Evolutionary conservation across 2,888 invertebrate species (phyloP).

Genomic region (Pandemis cinnamomeana): DNA sequence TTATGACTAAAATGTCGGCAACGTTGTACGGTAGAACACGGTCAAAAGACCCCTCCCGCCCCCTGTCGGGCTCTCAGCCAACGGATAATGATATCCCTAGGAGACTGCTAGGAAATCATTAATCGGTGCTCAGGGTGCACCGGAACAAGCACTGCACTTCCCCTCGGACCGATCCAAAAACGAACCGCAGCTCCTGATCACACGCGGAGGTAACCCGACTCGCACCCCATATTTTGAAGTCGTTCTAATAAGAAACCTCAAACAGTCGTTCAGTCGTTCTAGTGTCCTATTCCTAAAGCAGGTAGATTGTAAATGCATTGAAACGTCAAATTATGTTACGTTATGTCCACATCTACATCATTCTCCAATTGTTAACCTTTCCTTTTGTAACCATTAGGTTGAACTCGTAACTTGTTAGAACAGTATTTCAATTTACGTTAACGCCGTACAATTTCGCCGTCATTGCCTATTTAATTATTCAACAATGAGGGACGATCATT

Average conservation of each 20-base stretch:
- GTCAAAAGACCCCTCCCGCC: no score
- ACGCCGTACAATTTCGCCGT: not conserved
- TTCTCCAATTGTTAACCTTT: not conserved
- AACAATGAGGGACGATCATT: conserved; percentile 18
- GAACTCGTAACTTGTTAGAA: not conserved
- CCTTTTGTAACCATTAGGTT: not conserved
- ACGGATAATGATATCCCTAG: no score
- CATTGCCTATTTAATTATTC: conserved; percentile 14
- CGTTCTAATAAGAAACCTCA: not conserved
- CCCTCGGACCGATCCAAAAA: no score
- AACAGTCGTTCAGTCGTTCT: not conserved
- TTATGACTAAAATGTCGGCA: no score
- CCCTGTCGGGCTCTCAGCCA: no score
- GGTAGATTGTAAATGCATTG: not conserved
- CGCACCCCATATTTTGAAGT: not conserved
- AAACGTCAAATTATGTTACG: not conserved
- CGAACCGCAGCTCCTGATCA: no score
- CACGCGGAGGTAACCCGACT: no score
- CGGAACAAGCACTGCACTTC: no score
- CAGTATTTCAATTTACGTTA: conserved; percentile 9
- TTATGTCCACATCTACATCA: not conserved
- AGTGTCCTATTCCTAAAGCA: not conserved
- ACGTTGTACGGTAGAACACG: no score
- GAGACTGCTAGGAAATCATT: no score
- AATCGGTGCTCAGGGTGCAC: no score